Base-by-base conservation (phyloP, 53 echinoderm and acorn worm genomes). In the Echinarachnius parma region DNA sequence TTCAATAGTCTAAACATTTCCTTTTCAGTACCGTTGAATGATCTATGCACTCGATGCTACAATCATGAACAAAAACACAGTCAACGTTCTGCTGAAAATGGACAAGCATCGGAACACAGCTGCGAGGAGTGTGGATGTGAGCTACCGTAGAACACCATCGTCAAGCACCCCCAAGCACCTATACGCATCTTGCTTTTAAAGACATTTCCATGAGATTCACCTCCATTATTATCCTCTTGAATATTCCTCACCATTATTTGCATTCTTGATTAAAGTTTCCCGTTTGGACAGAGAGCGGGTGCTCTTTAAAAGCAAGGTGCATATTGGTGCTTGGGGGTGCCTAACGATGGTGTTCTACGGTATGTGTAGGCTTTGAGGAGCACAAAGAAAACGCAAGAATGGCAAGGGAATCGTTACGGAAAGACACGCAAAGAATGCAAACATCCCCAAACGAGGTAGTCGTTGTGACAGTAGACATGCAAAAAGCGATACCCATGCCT, bases 391-490 rank as follows among this genome's bases (percentile, higher is more conserved):
- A n/a, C n/a, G n/a, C n/a, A n/a, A 60, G 60, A 60, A 32, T 60
- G 59, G 59, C 59, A 59, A 59, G 59, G 42, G 36, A 62, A 62
- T 62, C 62, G 39, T 62, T 62, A 62, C 39, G 62, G 62, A 62
- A 62, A 62, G 62, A 62, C 62, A 62, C 39, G 62, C 36, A 62
- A 62, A 62, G 39, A 62, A 62, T 62, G 62, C 62, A 37, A 62
- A 62, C 62, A 62, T 62, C 39, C 62, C 62, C 13, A 50, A 50
- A 50, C 52, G 52, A 50, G 52, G 52, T 50, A 50, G 52, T 50
- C 59, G 59, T 26, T 42, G 80, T 80, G 20, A 70, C 68, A 46
- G 75, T 81, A 36, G 75, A 81, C 20, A 75, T 75, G 75, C 81
- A 81, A 21, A 81, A 81, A 27, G 75, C 62, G 13, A 18, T 81